Conservation (phyloP, 2,888 invertebrate genomes). For the Troides helena region DNA sequence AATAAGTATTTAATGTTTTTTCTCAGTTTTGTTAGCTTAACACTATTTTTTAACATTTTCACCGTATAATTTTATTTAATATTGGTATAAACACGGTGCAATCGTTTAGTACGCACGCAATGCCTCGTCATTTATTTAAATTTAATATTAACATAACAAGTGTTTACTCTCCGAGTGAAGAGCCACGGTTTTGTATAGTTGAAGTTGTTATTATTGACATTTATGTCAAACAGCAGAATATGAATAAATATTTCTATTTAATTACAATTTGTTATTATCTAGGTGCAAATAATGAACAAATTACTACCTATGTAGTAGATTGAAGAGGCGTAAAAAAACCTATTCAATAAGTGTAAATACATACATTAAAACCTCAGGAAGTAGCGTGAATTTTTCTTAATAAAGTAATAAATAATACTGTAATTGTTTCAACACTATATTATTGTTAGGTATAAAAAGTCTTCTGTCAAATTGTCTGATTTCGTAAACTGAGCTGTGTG, state of each 20-base stretch:
- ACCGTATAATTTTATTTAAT: not conserved
- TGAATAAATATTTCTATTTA: slow-evolving; percentile 15
- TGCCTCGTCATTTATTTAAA: slow-evolving; percentile 28
- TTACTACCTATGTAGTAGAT: not conserved
- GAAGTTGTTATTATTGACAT: slow-evolving; percentile 20
- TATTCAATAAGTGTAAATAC: not conserved
- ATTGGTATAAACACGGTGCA: slow-evolving; percentile 1
- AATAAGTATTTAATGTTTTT: not conserved
- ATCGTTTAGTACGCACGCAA: slow-evolving; percentile 9
- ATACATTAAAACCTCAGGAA: not conserved
- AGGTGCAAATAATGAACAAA: slow-evolving; percentile 13
- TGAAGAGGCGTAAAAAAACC: slow-evolving; percentile 9
- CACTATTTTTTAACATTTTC: not conserved
- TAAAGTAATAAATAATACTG: too few relatives aligned
- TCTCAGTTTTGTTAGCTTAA: not conserved
- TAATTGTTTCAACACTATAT: too few relatives aligned
- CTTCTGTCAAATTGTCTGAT: too few relatives aligned
- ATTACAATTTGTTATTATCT: slow-evolving; percentile 13
- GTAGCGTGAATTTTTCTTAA: too few relatives aligned
- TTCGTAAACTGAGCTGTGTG: too few relatives aligned
- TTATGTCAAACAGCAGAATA: slow-evolving; percentile 9
- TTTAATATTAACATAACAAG: slow-evolving; percentile 23
- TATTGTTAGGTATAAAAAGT: too few relatives aligned
- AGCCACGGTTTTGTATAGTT: slow-evolving; percentile 16
- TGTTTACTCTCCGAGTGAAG: slow-evolving; percentile 15